A percentile compares a stretch with the other conserved stretches of the same genome.
These are phyloP conservation scores for Maniola hyperantus DNA, from an alignment of 2,888 invertebrate genomes.

Conservation along the genomic window DNA sequence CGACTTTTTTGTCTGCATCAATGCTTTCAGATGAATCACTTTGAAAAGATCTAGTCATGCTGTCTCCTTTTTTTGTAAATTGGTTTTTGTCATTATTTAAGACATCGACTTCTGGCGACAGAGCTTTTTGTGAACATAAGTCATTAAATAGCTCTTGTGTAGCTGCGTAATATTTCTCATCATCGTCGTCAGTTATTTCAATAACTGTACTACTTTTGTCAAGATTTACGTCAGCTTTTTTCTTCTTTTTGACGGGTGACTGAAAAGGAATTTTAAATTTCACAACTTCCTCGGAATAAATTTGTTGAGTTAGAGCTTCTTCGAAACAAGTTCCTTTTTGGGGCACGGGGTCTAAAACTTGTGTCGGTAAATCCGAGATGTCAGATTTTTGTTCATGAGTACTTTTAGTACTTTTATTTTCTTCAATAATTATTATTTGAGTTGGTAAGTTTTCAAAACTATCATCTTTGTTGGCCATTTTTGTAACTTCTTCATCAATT, in stretches of 20 bases:
- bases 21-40: constrained; percentile 14
- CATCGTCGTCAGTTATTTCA: constrained; percentile 33
- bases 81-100: constrained; percentile 4
- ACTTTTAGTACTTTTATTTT: constrained; percentile 20
- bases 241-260: constrained; percentile 56
- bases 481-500: constrained; percentile 30
- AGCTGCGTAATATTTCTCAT: constrained; percentile 61
- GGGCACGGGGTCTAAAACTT: constrained; percentile 25
- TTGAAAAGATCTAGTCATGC: neutral
- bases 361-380: neutral
- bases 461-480: constrained; percentile 38
- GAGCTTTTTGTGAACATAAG: constrained; percentile 60
- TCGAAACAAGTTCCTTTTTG: constrained; percentile 43
- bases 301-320: constrained; percentile 57
- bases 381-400: neutral
- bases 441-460: constrained; percentile 50
- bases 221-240: constrained; percentile 43
- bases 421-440: constrained; percentile 46
- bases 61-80: neutral
- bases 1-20: constrained; percentile 43
- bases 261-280: constrained; percentile 64
- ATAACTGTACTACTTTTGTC: constrained; percentile 33
- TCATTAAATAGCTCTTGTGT: constrained; percentile 70
- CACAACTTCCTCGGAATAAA: constrained; percentile 44
- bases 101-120: constrained; percentile 35